Evolutionary conservation across 2,113 vertebrate genomes (phyloP).

Genomic region (Meriones unguiculatus): DNA sequence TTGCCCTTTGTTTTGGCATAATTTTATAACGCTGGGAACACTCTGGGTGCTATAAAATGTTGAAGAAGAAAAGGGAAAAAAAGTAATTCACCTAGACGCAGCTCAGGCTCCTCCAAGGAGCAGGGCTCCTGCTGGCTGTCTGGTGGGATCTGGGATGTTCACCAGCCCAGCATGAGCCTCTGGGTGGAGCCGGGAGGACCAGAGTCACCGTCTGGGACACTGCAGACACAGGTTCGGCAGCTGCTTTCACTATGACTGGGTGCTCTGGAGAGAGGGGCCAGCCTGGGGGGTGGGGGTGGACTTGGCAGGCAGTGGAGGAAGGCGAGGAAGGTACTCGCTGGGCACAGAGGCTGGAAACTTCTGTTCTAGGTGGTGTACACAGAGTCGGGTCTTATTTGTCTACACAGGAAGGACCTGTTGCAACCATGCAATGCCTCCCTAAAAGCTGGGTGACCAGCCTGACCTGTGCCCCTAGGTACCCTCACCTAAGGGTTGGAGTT

Average conservation of each 20-base stretch:
- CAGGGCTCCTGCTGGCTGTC: neutral
- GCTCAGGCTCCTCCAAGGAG: neutral
- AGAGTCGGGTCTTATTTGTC: neutral
- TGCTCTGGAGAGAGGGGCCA: neutral
- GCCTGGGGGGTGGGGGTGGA: too few relatives aligned
- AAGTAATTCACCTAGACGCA: neutral
- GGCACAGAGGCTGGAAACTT: neutral
- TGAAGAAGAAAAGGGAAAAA: constrained; percentile 45
- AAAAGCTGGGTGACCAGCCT: neutral
- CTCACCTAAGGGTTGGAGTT: neutral
- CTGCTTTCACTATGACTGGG: neutral
- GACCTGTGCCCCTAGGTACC: neutral
- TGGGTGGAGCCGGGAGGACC: neutral
- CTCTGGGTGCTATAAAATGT: constrained; percentile 63
- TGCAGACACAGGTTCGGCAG: neutral
- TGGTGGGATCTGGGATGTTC: neutral
- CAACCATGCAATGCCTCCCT: neutral
- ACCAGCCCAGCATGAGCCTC: neutral
- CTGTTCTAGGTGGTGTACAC: accelerated
- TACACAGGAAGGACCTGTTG: neutral
- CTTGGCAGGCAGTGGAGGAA: neutral
- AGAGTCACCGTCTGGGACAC: neutral
- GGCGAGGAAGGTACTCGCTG: neutral
- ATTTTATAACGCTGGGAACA: constrained; percentile 45
- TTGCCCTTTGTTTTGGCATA: constrained; percentile 74